A percentile compares a stretch with the other conserved stretches of the same genome.
Conservation (phyloP, 2,888 invertebrate species). For the Agriotes lineatus region DNA sequence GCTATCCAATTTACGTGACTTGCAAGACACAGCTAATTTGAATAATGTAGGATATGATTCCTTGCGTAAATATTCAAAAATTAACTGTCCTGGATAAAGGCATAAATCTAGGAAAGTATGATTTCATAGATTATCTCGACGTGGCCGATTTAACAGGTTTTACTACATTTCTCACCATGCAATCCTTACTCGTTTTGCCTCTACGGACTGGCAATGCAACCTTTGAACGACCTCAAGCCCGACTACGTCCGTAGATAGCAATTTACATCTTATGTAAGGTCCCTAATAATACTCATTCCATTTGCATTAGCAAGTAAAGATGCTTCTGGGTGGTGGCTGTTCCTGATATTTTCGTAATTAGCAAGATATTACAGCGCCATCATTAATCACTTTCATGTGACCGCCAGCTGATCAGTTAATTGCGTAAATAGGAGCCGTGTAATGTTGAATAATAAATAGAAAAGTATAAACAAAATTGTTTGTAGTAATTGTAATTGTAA, state of each 20-base stretch:
- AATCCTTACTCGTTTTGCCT: background rate
- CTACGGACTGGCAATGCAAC: background rate
- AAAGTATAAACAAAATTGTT: too few species aligned
- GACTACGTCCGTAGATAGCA: background rate
- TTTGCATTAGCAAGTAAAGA: background rate
- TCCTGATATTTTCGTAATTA: background rate
- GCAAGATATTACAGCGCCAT: background rate
- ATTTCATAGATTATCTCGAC: too few species aligned
- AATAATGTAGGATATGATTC: too few species aligned
- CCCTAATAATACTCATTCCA: background rate
- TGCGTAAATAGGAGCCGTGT: background rate
- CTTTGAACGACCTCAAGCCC: constrained; percentile 27
- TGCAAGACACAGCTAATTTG: too few species aligned
- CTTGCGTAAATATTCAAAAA: too few species aligned
- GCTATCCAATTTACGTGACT: too few species aligned
- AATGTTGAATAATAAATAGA: too few species aligned
- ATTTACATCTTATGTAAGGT: constrained; percentile 20
- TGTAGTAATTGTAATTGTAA: too few species aligned
- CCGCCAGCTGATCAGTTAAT: background rate
- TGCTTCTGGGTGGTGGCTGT: background rate
- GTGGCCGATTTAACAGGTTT: background rate
- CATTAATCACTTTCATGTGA: background rate
- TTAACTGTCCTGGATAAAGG: too few species aligned
- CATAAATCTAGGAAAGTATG: too few species aligned
- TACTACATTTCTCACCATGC: background rate